Percentiles rank a stretch among this genome's conserved stretches.
Evolutionary conservation across 1,140 invertebrate species (phyloP).

Genomic region (Leptinotarsa texana): DNA sequence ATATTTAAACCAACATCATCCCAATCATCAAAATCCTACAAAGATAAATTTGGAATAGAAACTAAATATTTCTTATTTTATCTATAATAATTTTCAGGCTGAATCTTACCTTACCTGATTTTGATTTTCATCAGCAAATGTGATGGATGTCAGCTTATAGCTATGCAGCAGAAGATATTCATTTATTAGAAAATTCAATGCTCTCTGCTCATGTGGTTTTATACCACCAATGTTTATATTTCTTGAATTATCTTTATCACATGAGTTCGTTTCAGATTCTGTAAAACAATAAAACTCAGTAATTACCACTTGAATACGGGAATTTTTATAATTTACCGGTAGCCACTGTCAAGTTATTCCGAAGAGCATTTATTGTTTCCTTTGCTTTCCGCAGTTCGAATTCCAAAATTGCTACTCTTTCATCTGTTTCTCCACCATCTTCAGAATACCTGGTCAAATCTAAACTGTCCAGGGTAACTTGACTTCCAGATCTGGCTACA

Average conservation of each 20-base stretch:
- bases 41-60: too few relatives aligned
- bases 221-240: slow-evolving; percentile 61
- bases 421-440: slow-evolving; percentile 80
- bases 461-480: slow-evolving; percentile 85
- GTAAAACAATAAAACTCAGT: slow-evolving; percentile 37
- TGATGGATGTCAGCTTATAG: slow-evolving; percentile 88
- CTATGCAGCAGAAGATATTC: slow-evolving; percentile 81
- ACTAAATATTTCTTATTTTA: too few relatives aligned
- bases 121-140: slow-evolving; percentile 91
- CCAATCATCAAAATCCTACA: slow-evolving; percentile 90
- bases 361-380: slow-evolving; percentile 71
- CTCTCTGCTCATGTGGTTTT: slow-evolving; percentile 82
- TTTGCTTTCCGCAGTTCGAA: slow-evolving; percentile 85
- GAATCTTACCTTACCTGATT: slow-evolving; percentile 66
- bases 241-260: slow-evolving; percentile 53
- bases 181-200: slow-evolving; percentile 86
- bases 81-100: background rate
- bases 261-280: slow-evolving; percentile 67
- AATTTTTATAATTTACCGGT: slow-evolving; percentile 59
- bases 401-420: slow-evolving; percentile 81
- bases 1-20: slow-evolving; percentile 90
- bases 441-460: slow-evolving; percentile 87
- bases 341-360: slow-evolving; percentile 80
- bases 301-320: background rate
- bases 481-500: slow-evolving; percentile 81